Conservation (phyloP, 2,888 invertebrate species). For the Pyrrhosoma nymphula region DNA sequence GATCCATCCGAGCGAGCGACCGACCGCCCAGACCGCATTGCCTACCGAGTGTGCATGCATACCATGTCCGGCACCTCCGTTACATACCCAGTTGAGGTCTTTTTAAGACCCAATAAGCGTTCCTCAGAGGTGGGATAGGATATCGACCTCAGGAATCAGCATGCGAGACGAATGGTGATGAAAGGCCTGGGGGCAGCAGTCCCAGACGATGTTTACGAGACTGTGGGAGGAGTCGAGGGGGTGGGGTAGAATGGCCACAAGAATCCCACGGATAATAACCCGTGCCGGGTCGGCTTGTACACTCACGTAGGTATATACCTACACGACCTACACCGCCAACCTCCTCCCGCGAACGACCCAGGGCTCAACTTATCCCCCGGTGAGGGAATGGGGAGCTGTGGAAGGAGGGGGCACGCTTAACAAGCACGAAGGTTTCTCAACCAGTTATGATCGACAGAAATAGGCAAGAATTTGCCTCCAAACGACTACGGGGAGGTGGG, state of each 20-base stretch:
- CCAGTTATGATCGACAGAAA: neutral
- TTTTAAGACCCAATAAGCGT: constrained; percentile 32
- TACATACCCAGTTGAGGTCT: constrained; percentile 50
- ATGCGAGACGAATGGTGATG: constrained; percentile 43
- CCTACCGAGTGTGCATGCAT: constrained; percentile 57
- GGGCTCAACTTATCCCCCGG: neutral
- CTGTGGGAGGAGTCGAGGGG: neutral
- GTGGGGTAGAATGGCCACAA: neutral
- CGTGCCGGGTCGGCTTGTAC: neutral
- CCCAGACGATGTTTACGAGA: neutral
- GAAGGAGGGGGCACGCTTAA: neutral
- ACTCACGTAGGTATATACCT: neutral
- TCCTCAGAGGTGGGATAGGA: constrained; percentile 23
- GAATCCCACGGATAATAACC: neutral
- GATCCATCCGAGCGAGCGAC: constrained; percentile 33
- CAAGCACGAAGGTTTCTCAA: neutral
- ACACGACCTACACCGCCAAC: neutral
- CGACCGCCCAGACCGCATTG: constrained; percentile 30
- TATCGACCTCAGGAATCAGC: constrained; percentile 65
- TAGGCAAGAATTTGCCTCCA: neutral
- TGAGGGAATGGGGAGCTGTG: neutral
- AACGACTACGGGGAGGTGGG: neutral
- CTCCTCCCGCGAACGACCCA: neutral
- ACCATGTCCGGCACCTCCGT: constrained; percentile 61
- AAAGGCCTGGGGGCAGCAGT: neutral